Conservation (phyloP, 1,140 invertebrate species). For the Reticulitermes speratus region DNA sequence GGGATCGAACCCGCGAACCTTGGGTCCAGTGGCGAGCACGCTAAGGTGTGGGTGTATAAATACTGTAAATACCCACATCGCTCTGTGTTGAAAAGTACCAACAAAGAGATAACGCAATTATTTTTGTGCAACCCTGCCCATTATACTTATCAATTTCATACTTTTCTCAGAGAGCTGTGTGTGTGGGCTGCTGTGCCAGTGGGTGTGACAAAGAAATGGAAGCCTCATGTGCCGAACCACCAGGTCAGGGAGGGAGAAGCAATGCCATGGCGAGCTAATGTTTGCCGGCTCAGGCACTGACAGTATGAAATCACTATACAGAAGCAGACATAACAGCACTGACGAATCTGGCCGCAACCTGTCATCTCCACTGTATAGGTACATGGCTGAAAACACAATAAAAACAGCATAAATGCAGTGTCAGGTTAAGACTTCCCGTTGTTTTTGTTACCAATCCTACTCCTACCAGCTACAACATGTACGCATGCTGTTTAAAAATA, state of each 20-base stretch:
- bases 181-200: constrained; percentile 52
- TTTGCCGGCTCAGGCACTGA: constrained; percentile 41
- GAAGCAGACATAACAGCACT: constrained; percentile 50
- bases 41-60: too few relatives aligned
- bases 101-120: too few relatives aligned
- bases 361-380: constrained; percentile 56
- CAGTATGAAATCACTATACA: constrained; percentile 51
- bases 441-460: too few relatives aligned
- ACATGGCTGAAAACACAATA: constrained; percentile 48
- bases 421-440: too few relatives aligned
- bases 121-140: too few relatives aligned
- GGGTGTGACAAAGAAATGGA: constrained; percentile 50
- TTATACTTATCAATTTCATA: constrained; percentile 35
- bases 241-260: constrained; percentile 52
- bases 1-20: too few relatives aligned
- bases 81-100: too few relatives aligned
- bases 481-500: too few relatives aligned
- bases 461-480: too few relatives aligned
- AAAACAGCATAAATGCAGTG: constrained; percentile 18
- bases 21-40: too few relatives aligned
- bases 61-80: too few relatives aligned
- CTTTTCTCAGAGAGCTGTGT: constrained; percentile 44
- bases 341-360: constrained; percentile 49
- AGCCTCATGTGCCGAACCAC: constrained; percentile 47
- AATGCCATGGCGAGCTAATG: constrained; percentile 34